Evolutionary conservation across 2,113 vertebrate species (phyloP).

Genomic region (Mormyrus iriodes): DNA sequence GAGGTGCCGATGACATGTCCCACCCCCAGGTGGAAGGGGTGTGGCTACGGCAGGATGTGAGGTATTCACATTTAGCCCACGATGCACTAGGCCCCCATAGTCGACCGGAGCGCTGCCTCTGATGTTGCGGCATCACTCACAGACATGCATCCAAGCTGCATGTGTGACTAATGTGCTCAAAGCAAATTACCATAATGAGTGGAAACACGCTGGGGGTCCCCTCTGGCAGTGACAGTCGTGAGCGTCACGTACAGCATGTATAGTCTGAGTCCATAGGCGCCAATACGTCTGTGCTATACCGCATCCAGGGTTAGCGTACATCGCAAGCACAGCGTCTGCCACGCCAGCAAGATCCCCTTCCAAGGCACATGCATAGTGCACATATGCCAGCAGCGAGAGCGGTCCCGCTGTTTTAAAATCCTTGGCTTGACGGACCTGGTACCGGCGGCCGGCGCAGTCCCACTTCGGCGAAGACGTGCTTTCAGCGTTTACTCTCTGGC

Average conservation of each 20-base stretch:
- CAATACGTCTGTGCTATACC: slow-evolving; percentile 46
- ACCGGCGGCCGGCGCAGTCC: slow-evolving; percentile 52
- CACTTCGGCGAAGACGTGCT: slow-evolving; percentile 41
- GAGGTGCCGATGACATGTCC: neutral
- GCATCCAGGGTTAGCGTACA: slow-evolving; percentile 51
- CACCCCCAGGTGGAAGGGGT: neutral
- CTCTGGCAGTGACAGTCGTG: neutral
- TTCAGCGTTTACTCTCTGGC: slow-evolving; percentile 53
- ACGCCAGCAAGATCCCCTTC: slow-evolving; percentile 62
- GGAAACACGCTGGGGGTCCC: neutral
- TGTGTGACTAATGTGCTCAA: neutral
- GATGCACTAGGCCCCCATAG: neutral
- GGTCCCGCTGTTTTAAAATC: slow-evolving; percentile 53
- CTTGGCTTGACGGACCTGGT: slow-evolving; percentile 46
- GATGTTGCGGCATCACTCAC: neutral
- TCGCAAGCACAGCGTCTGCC: slow-evolving; percentile 49
- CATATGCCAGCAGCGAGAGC: slow-evolving; percentile 37
- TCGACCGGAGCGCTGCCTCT: neutral
- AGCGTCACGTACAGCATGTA: neutral
- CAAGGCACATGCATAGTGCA: slow-evolving; percentile 59
- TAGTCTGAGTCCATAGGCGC: slow-evolving; percentile 25
- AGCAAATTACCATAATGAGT: slow-evolving; percentile 5
- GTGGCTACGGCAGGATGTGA: neutral
- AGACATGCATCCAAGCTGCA: neutral
- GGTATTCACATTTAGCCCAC: neutral